Percentiles rank a stretch among this genome's conserved stretches.
Evolutionary conservation across 2,797 vertebrate species (phyloP).

Genomic region (Meda fulgida): DNA sequence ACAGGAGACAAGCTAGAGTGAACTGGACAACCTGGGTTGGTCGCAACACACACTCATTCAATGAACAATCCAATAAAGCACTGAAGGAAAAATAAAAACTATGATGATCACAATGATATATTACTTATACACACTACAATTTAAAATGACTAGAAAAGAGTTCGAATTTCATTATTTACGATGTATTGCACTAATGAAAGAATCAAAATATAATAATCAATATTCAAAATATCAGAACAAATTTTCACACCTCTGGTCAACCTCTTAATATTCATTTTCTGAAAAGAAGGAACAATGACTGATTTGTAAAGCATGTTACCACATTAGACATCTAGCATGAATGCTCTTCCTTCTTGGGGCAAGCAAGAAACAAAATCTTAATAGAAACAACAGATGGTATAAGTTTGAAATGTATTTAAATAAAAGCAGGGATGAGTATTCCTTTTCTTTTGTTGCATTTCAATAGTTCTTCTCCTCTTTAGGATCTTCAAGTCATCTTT

Average conservation of each 20-base stretch:
- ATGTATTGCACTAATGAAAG: too few relatives aligned
- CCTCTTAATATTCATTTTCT: too few relatives aligned
- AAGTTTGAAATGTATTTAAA: not conserved
- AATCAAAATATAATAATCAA: too few relatives aligned
- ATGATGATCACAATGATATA: not conserved
- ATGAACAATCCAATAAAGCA: not conserved
- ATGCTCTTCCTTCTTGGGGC: not conserved
- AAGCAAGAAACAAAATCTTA: not conserved
- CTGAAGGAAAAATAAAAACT: not conserved
- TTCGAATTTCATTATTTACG: too few relatives aligned
- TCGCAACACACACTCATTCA: not conserved
- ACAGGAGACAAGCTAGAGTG: conserved; percentile 64
- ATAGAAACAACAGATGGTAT: not conserved
- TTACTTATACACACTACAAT: not conserved
- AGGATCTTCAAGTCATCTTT: conserved; percentile 11
- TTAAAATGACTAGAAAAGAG: too few relatives aligned
- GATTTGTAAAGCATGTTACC: not conserved
- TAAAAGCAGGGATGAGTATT: conserved; percentile 2
- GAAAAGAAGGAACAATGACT: too few relatives aligned
- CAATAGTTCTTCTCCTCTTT: conserved; percentile 72
- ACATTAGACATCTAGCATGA: not conserved
- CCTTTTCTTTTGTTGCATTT: conserved; percentile 18
- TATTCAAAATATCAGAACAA: too few relatives aligned
- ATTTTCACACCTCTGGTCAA: too few relatives aligned
- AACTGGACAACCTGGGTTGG: conserved; percentile 41